Evolutionary conservation across 2,888 invertebrate genomes (phyloP).

Genomic region (Sphecodes monilicornis): DNA sequence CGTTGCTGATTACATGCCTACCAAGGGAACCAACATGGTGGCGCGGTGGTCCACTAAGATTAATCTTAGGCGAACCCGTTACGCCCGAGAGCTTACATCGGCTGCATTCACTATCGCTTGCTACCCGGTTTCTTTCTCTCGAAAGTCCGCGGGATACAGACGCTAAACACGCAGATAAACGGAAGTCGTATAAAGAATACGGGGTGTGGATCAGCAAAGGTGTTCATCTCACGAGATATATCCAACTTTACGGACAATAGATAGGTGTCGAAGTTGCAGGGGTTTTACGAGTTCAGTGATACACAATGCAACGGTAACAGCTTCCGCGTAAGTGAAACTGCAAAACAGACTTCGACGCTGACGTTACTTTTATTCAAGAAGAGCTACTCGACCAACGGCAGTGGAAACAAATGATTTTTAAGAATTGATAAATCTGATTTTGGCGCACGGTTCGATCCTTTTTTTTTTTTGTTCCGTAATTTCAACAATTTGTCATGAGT

Average conservation of each 20-base stretch:
- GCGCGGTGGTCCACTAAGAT: conserved; percentile 54
- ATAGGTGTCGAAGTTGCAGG: neutral
- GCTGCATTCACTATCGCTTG: conserved; percentile 50
- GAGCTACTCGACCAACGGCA: too few relatives aligned
- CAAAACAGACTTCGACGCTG: neutral
- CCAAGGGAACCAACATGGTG: conserved; percentile 43
- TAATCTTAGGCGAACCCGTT: conserved; percentile 60
- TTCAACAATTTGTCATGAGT: too few relatives aligned
- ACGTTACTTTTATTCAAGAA: neutral
- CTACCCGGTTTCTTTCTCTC: conserved; percentile 1
- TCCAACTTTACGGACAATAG: neutral
- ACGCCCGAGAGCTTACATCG: conserved; percentile 59
- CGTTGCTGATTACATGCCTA: conserved; percentile 56
- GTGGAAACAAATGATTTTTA: too few relatives aligned
- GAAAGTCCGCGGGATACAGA: neutral
- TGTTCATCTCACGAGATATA: neutral
- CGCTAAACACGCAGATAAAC: neutral
- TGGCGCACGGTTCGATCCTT: too few relatives aligned
- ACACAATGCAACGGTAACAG: neutral
- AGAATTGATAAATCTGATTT: too few relatives aligned
- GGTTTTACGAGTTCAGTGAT: neutral
- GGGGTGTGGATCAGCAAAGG: neutral
- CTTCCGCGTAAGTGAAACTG: neutral
- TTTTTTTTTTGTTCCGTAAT: too few relatives aligned
- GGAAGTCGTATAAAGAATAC: neutral